Evolutionary conservation across 2,113 vertebrate genomes (phyloP).

Genomic region (Larimichthys crocea): DNA sequence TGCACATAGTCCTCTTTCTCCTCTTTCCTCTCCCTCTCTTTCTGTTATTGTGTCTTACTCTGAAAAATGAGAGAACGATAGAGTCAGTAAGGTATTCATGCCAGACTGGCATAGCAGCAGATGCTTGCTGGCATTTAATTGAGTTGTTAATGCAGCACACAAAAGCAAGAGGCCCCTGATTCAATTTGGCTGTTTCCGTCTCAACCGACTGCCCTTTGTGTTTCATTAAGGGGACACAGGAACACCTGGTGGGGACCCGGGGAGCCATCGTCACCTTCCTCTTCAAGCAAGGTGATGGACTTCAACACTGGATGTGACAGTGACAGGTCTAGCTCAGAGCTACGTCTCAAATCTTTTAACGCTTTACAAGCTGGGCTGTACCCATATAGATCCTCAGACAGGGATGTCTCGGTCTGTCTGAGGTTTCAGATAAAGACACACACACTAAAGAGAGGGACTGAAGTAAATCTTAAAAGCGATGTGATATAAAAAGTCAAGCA

Average conservation of each 20-base stretch:
- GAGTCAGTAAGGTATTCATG: conserved; percentile 42
- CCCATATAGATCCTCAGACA: neutral
- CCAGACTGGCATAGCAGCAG: conserved; percentile 74
- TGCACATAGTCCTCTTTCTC: conserved; percentile 12
- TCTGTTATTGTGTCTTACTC: conserved; percentile 14
- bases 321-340: conserved; percentile 32
- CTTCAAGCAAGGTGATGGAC: conserved; percentile 43
- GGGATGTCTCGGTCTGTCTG: neutral
- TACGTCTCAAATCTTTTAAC: conserved; percentile 10
- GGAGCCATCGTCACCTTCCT: conserved; percentile 44
- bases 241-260: conserved; percentile 77
- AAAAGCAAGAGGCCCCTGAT: conserved; percentile 70
- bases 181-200: conserved; percentile 69
- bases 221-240: conserved; percentile 59
- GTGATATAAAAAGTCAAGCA: neutral
- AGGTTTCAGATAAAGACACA: conserved; percentile 13
- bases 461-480: neutral
- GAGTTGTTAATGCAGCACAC: conserved; percentile 83
- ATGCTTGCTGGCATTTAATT: conserved; percentile 83
- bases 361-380: neutral
- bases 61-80: conserved; percentile 32
- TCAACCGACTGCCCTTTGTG: conserved; percentile 68
- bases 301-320: conserved; percentile 53
- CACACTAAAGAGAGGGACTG: neutral
- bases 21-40: conserved; percentile 10